A percentile compares a stretch with the other conserved stretches of the same genome.
These are phyloP conservation scores for Julus scandinavius DNA, from an alignment of 2,888 invertebrate genomes.

Conservation along the genomic window DNA sequence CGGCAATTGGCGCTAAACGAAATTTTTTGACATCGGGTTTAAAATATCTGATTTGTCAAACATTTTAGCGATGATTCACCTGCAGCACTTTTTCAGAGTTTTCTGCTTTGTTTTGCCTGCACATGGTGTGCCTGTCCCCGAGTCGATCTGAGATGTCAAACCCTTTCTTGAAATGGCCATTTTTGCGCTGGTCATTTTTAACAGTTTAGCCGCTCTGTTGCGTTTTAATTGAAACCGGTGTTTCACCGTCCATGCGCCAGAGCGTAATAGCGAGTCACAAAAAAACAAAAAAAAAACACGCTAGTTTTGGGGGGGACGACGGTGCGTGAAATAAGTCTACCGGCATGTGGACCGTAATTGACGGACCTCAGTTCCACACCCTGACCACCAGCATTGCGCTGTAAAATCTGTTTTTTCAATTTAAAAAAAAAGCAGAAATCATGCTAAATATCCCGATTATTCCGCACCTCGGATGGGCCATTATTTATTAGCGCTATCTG, in stretches of 20 bases:
- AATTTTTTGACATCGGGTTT: neutral
- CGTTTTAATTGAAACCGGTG: constrained; percentile 27
- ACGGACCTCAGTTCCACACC: constrained; percentile 42
- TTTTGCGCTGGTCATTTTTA: constrained; percentile 20
- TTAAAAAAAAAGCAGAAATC: neutral
- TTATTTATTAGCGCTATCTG: constrained; percentile 9
- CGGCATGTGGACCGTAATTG: neutral
- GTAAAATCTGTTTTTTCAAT: neutral
- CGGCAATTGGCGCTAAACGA: neutral
- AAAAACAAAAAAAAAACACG: neutral
- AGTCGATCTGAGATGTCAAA: constrained; percentile 8
- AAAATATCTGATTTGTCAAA: neutral
- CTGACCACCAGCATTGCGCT: neutral
- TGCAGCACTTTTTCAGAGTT: neutral
- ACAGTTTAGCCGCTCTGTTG: neutral
- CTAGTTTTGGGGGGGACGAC: neutral
- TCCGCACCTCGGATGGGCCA: neutral
- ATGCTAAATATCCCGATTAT: neutral
- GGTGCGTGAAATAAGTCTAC: neutral
- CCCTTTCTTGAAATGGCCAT: neutral
- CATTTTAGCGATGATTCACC: neutral
- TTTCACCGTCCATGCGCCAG: constrained; percentile 5
- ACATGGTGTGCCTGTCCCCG: neutral
- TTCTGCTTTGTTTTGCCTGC: neutral
- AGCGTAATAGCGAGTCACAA: neutral